A percentile compares a stretch with the other conserved stretches of the same genome.
phyloP scores from a whole-genome alignment of 2,888 invertebrate genomes.

The Cactoblastis cactorum region DNA sequence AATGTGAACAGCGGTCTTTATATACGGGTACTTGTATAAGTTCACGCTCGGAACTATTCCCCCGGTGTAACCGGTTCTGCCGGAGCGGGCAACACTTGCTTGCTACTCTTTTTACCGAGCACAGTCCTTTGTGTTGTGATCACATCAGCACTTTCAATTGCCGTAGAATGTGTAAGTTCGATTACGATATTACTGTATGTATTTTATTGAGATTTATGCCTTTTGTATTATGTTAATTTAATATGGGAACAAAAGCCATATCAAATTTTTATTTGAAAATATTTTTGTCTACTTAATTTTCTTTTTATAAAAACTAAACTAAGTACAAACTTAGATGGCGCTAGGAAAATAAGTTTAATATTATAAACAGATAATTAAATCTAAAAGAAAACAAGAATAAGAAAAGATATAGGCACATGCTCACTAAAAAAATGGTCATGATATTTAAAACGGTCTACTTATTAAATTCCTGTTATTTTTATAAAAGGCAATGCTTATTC shows the following conservation, averaged over 20 bases:
- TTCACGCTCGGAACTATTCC: slow-evolving; percentile 56
- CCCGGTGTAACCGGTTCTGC: slow-evolving; percentile 59
- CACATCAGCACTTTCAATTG: slow-evolving; percentile 14
- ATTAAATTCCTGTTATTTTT: not conserved
- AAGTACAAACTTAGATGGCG: no score
- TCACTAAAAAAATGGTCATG: no score
- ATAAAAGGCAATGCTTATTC: slow-evolving; percentile 9
- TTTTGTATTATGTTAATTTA: no score
- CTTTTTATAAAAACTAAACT: no score
- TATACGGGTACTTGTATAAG: slow-evolving; percentile 43
- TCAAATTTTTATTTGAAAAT: no score
- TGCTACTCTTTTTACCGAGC: slow-evolving; percentile 43
- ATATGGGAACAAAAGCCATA: no score
- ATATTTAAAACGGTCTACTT: no score
- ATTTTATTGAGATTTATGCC: not conserved
- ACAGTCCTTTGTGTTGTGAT: slow-evolving; percentile 33
- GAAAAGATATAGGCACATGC: no score
- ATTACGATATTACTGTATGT: slow-evolving; percentile 2
- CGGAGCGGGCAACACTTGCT: slow-evolving; percentile 41
- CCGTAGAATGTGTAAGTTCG: slow-evolving; percentile 3
- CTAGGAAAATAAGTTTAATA: no score
- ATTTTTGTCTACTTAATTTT: no score
- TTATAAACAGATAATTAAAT: no score
- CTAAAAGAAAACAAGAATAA: no score
- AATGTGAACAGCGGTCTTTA: not conserved